These are phyloP conservation scores for Lucilia cuprina DNA, from an alignment of 1,140 invertebrate genomes.

Conservation along the genomic window DNA sequence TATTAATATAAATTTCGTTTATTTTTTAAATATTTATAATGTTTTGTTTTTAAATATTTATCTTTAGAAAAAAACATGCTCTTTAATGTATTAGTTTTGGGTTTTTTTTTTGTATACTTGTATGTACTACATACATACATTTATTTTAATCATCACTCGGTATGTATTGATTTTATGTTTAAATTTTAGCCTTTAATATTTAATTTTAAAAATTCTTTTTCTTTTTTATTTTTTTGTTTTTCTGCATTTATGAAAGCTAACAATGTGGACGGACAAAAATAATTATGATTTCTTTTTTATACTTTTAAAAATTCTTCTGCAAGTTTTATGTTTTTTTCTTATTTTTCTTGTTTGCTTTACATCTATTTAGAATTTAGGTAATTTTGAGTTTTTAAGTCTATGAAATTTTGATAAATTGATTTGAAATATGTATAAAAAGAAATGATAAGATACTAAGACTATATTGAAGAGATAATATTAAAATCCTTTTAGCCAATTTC, in stretches of 20 bases:
- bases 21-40: neutral
- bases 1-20: neutral
- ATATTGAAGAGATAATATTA: no score
- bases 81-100: neutral
- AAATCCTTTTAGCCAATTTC: no score
- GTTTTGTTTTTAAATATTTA: no score
- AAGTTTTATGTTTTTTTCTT: neutral
- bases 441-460: no score
- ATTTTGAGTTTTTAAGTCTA: no score
- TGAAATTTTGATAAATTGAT: no score
- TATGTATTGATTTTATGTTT: conserved; percentile 21
- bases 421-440: no score
- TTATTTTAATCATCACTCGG: conserved; percentile 1
- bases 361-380: neutral
- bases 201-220: neutral
- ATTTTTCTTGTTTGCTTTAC: neutral
- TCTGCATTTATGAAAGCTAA: conserved; percentile 59
- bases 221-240: conserved; percentile 40
- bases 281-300: conserved; percentile 61
- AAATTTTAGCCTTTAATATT: conserved; percentile 13
- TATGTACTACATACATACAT: conserved; percentile 9
- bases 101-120: neutral
- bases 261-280: conserved; percentile 63
- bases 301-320: conserved; percentile 37
- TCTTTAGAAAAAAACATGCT: neutral